Base-by-base conservation (phyloP, 2,113 vertebrate species). In the Phasianus colchicus region DNA sequence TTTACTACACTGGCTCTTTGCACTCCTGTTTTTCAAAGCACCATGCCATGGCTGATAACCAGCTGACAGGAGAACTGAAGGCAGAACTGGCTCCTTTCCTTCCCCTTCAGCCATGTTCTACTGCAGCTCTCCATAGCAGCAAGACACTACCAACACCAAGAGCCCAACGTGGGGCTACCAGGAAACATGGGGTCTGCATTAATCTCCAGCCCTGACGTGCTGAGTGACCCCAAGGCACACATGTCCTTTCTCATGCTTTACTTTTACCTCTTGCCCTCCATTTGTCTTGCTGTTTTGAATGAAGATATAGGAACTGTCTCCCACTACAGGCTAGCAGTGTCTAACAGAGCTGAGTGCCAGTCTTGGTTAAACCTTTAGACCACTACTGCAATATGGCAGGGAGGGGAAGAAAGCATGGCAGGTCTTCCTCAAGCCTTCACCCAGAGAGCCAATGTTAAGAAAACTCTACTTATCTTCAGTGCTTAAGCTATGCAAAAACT, bases 21-120 rank as follows among this genome's bases (percentile, higher is more conserved):
- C 57, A 89, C 72, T 77, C 89, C 67, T 74, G 50, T 69, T 55
- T 70, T 91, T 80, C 86, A 88, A 94, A 92, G 79, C 79, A 77
- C 0, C 0, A 58, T 38, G 79, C 71, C 0, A 0, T 75, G 89
- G 22, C 45, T 48, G 45, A 58, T 93, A 93, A 73, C 34, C 58
- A 83, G 58, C 91, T 89, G 75, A 83, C 55, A 88, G 40, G 45
- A 66, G 36, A 87, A 92, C 34, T 73, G 11, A 92, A 93, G 67
- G 58, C 18, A 2, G 45, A 79, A 85, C 67, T 76, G 89, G 54
- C 87, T 91, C 71, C 67, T 67, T 82, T 83, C 84, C 84, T 40
- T 52, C 61, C 72, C 60, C 82, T 83, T 76, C 47, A 85, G 72
- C 78, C 89, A 80, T 9, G 4, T 1, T 0, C 58, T 84, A 65